phyloP scores from a whole-genome alignment of 2,888 invertebrate species.

The Prosapia bicincta region DNA sequence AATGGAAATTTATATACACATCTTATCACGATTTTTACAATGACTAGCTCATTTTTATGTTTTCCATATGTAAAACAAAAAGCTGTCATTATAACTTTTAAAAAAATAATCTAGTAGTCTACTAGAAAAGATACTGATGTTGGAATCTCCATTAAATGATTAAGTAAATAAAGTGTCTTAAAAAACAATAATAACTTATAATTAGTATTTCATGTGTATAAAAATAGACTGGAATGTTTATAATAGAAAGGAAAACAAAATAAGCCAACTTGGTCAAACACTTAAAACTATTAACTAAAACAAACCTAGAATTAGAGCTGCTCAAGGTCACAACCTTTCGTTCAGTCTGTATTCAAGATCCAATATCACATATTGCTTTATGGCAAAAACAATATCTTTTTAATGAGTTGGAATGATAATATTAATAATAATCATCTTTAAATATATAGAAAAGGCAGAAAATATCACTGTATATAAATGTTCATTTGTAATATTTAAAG shows the following conservation, averaged over 20 bases:
- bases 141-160: neutral
- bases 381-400: neutral
- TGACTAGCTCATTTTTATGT: neutral
- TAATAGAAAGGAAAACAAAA: neutral
- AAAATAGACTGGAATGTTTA: neutral
- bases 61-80: neutral
- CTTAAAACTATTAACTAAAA: neutral
- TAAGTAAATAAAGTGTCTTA: neutral
- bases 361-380: neutral
- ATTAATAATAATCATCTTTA: too few species aligned
- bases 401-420: neutral
- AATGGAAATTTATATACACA: neutral
- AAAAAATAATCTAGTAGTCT: too few species aligned
- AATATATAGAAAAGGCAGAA: slow-evolving; percentile 1
- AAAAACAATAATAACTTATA: too few species aligned
- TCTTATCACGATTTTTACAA: neutral
- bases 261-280: neutral
- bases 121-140: neutral
- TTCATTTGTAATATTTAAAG: too few species aligned
- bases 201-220: neutral
- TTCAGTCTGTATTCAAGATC: slow-evolving; percentile 2
- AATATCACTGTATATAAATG: slow-evolving; percentile 2
- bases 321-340: neutral
- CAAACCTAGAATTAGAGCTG: neutral
- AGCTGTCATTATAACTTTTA: neutral